phyloP scores from a whole-genome alignment of 2,113 vertebrate species.

The Ia io region DNA sequence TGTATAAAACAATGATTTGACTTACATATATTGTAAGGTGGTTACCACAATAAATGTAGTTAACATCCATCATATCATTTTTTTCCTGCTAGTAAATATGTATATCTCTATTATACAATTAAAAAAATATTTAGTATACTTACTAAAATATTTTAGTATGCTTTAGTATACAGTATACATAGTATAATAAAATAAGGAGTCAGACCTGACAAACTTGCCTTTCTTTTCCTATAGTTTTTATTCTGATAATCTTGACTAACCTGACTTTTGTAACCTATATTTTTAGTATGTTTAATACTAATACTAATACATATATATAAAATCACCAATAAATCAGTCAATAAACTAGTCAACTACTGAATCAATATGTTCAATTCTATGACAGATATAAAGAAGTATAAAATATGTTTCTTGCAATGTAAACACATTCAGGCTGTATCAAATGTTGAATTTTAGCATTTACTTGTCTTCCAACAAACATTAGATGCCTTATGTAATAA shows the following conservation, averaged over 20 bases:
- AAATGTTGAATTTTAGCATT: slow-evolving; percentile 33
- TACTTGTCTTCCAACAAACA: slow-evolving; percentile 8
- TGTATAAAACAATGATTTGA: not conserved
- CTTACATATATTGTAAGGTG: not conserved
- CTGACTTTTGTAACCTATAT: not conserved
- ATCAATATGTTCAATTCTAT: not conserved
- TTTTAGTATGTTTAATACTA: slow-evolving; percentile 2
- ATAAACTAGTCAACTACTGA: not conserved
- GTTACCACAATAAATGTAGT: not conserved
- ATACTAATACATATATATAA: too few relatives aligned
- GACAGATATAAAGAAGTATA: not conserved
- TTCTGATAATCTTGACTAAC: not conserved
- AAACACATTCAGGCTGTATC: not conserved
- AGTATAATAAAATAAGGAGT: not conserved
- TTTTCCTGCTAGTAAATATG: slow-evolving; percentile 15
- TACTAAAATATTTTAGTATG: not conserved
- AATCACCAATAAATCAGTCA: not conserved
- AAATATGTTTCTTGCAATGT: slow-evolving; percentile 3
- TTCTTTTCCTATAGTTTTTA: not conserved
- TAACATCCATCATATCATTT: not conserved
- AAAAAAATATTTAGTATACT: not conserved
- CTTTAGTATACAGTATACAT: not conserved
- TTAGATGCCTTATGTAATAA: not conserved
- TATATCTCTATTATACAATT: not conserved
- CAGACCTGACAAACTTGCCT: not conserved